phyloP scores from a whole-genome alignment of 2,113 vertebrate genomes.

The Lophius piscatorius region DNA sequence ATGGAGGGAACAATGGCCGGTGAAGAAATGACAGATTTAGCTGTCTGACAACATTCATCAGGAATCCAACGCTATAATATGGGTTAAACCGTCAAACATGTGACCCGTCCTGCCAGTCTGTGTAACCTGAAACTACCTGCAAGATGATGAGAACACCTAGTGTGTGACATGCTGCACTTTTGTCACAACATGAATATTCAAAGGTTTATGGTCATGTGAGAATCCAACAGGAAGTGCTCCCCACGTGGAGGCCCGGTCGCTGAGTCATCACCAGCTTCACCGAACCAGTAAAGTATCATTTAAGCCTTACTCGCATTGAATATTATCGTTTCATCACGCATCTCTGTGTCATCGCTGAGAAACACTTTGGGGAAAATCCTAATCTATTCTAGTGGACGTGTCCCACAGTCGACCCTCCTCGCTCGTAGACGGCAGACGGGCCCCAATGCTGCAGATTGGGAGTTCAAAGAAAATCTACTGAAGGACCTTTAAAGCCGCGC shows the following conservation, averaged over 20 bases:
- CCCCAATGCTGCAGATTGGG: constrained; percentile 44
- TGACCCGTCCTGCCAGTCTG: too few species aligned
- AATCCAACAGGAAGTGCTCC: not conserved
- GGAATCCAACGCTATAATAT: not conserved
- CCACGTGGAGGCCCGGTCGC: not conserved
- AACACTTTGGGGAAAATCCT: constrained; percentile 57
- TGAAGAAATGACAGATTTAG: not conserved
- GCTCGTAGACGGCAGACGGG: constrained; percentile 41
- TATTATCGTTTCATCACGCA: constrained; percentile 21
- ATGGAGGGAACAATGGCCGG: not conserved
- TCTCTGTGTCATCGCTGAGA: constrained; percentile 45
- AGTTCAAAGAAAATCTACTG: constrained; percentile 71
- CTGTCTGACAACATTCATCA: constrained; percentile 1
- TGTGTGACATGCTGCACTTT: too few species aligned
- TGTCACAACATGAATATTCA: too few species aligned
- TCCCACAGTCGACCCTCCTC: constrained; percentile 37
- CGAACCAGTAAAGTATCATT: not conserved
- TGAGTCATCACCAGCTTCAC: not conserved
- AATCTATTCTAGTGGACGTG: constrained; percentile 41
- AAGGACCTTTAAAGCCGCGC: constrained; percentile 65
- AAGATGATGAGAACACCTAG: too few species aligned
- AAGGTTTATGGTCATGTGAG: too few species aligned
- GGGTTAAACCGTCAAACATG: too few species aligned
- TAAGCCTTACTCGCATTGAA: constrained; percentile 3
- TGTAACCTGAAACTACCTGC: too few species aligned